A percentile compares a stretch with the other conserved stretches of the same genome.
These are phyloP conservation scores for Escarpia spicata DNA, from an alignment of 2,888 invertebrate species.

Conservation along the genomic window DNA sequence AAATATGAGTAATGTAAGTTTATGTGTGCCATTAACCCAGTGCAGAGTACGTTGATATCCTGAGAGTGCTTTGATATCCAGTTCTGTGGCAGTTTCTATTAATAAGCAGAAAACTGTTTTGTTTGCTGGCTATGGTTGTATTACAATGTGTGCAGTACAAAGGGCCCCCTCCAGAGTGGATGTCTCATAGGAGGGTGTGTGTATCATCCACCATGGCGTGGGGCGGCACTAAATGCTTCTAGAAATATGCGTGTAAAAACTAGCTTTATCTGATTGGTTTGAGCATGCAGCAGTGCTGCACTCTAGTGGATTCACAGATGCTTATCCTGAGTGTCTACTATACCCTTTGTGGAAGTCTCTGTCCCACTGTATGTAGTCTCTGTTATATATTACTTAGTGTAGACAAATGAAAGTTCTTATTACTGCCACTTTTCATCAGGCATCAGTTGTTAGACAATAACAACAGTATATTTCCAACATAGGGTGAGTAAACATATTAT, in stretches of 20 bases:
- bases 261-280: not conserved
- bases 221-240: not conserved
- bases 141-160: not conserved
- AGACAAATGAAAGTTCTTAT: not conserved
- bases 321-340: not conserved
- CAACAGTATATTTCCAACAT: not conserved
- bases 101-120: not conserved
- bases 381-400: not conserved
- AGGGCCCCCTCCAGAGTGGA: not conserved
- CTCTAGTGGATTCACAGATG: not conserved
- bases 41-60: not conserved
- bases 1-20: not conserved
- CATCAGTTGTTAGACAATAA: not conserved
- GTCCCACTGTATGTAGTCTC: not conserved
- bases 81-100: not conserved
- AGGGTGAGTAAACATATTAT: not conserved
- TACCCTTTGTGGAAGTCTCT: not conserved
- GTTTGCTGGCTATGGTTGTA: not conserved
- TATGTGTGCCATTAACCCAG: not conserved
- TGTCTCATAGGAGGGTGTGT: not conserved
- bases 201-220: not conserved
- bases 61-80: not conserved
- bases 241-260: not conserved
- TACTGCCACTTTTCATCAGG: not conserved
- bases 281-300: not conserved